phyloP scores from a whole-genome alignment of 2,888 invertebrate species.

The Chydorus sphaericus region DNA sequence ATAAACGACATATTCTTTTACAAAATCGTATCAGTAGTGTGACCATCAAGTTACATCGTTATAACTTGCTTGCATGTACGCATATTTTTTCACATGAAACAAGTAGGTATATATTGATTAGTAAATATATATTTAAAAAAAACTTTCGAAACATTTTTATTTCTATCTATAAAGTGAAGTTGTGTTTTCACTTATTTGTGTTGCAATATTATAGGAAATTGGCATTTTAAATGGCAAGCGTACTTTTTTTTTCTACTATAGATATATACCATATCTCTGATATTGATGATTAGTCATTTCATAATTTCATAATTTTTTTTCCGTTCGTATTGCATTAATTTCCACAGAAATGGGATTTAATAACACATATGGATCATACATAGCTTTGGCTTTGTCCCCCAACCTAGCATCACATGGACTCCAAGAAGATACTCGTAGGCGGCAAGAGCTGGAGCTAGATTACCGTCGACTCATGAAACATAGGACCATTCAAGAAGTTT shows the following conservation, averaged over 20 bases:
- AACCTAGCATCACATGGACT: neutral
- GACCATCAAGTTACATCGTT: no score
- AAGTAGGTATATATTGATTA: no score
- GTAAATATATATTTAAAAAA: no score
- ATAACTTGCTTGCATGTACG: no score
- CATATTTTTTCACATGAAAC: no score
- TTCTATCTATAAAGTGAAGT: no score
- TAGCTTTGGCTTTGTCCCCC: neutral
- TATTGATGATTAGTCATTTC: neutral
- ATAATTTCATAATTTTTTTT: neutral
- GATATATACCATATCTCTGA: neutral
- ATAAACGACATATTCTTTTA: no score
- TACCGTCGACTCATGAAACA: neutral
- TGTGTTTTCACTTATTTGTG: no score
- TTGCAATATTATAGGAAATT: no score
- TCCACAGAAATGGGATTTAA: neutral
- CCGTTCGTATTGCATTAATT: neutral
- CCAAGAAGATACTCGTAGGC: neutral
- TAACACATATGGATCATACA: slow-evolving; percentile 1
- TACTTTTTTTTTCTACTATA: neutral
- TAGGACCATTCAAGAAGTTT: slow-evolving; percentile 1
- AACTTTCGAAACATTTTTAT: neutral
- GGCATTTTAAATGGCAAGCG: no score
- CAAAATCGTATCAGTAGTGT: no score
- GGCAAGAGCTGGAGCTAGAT: neutral